A percentile compares a stretch with the other conserved stretches of the same genome.
phyloP scores from a whole-genome alignment of 2,797 vertebrate species.

The Cercopithecus petaurista region DNA sequence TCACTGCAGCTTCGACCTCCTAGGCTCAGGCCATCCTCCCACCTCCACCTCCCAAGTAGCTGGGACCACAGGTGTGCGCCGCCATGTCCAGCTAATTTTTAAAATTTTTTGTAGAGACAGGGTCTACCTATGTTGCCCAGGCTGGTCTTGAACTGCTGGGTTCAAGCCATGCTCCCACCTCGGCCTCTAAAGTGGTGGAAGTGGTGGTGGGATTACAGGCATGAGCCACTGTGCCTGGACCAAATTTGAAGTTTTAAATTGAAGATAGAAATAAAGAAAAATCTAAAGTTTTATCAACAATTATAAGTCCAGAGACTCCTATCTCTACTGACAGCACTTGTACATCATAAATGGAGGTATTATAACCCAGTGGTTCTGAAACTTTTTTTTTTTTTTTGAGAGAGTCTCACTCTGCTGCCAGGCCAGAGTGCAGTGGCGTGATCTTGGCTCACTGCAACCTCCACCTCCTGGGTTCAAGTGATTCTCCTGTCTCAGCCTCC shows the following conservation, averaged over 20 bases:
- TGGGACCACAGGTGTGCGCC: neutral
- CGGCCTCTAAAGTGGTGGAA: neutral
- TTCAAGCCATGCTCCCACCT: neutral
- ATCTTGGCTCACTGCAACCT: no score
- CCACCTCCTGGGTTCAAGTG: no score
- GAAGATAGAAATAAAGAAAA: neutral
- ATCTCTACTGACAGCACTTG: neutral
- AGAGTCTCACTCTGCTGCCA: no score
- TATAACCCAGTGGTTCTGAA: neutral
- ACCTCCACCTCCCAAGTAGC: neutral
- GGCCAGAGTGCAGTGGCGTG: no score
- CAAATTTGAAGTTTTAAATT: slow-evolving; percentile 16
- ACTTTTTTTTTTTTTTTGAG: neutral
- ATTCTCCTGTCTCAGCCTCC: no score
- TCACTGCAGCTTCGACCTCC: neutral
- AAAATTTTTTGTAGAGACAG: neutral
- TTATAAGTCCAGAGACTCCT: neutral
- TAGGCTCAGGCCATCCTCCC: neutral
- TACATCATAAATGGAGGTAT: neutral
- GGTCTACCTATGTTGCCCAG: neutral
- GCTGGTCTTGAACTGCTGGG: neutral
- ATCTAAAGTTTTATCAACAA: neutral
- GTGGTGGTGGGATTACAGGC: neutral
- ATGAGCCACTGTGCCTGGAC: neutral
- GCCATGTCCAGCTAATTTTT: neutral